Evolutionary conservation across 2,113 vertebrate genomes (phyloP), one percentile per base, ranked within the genome.

Genomic region (Tiliqua scincoides): DNA sequence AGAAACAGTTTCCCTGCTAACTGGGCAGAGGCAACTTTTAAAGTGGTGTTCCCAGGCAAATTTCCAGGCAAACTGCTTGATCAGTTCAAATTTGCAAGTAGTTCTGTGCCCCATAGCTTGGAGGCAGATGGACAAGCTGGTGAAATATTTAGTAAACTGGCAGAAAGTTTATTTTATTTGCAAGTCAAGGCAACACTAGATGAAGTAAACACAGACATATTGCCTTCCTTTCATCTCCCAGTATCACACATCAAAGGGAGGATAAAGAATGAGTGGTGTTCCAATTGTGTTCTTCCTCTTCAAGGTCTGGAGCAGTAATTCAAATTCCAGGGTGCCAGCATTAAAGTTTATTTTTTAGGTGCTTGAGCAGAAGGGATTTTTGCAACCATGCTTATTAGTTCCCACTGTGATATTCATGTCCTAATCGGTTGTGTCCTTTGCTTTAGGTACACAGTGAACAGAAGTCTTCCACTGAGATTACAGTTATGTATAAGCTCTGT

Each of bases 251-350:
- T 81, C 25, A 15, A 67, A 11, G 3, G n/a, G 30, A 68, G 17
- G 40, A 67, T 70, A 18, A 82, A 48, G 11, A 8, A n/a, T 23
- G 61, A 25, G 27, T 52, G 71, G 40, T 84, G 40, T 35, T 65
- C 27, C 72, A 54, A 1, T 35, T 40, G 61, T 75, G 14, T 74
- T 25, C 37, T 74, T 75, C 48, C 27, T 63, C 32, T 48, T 1
- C 72, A 84, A 4, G 27, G 11, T 48, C 71, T 74, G 71, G 27
- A 63, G 62, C 63, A 65, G 40, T 76, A 25, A 76, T 76, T 76
- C 40, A 76, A 35, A 84, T 76, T 84, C 72, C 73, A 76, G 43
- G 73, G n/a, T 83, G 37, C 23, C 70, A 83, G 25, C 57, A 48
- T 74, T 18, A 62, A 8, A 2, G 1, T 84, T 7, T 72, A 59